A percentile compares a stretch with the other conserved stretches of the same genome.
phyloP scores from a whole-genome alignment of 2,888 invertebrate genomes.

The Eledona agricola region DNA sequence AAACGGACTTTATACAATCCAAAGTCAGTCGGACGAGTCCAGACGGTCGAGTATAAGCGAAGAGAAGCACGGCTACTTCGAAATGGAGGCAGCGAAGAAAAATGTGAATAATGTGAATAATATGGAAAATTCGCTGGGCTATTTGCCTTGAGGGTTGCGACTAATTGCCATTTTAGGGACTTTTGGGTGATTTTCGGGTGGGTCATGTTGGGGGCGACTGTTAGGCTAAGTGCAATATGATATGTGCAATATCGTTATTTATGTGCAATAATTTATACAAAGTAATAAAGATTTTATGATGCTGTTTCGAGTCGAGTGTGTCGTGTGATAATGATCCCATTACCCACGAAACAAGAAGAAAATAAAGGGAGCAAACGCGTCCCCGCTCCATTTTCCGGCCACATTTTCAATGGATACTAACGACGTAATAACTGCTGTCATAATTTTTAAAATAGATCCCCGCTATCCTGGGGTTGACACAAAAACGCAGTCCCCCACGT shows the following conservation, averaged over 20 bases:
- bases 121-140: slow-evolving; percentile 72
- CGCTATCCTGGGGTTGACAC: too few species aligned
- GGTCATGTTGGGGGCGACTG: slow-evolving; percentile 8
- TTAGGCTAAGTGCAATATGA: slow-evolving; percentile 34
- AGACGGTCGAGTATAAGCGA: slow-evolving; percentile 52
- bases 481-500: too few species aligned
- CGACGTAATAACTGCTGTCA: too few species aligned
- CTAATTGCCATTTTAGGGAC: slow-evolving; percentile 28
- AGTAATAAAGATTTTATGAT: slow-evolving; percentile 28
- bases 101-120: slow-evolving; percentile 63
- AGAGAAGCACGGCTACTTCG: slow-evolving; percentile 43
- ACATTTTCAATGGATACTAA: too few species aligned
- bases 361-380: too few species aligned
- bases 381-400: too few species aligned
- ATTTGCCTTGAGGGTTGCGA: slow-evolving; percentile 64
- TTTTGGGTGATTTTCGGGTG: slow-evolving; percentile 15
- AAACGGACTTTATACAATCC: slow-evolving; percentile 62
- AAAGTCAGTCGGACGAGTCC: slow-evolving; percentile 62
- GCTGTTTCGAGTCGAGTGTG: not conserved
- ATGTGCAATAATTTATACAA: slow-evolving; percentile 32
- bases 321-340: too few species aligned
- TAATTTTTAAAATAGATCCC: too few species aligned
- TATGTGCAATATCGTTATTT: slow-evolving; percentile 37
- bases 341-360: too few species aligned
- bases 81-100: slow-evolving; percentile 38